These are phyloP conservation scores for Erebia aethiops DNA, from an alignment of 2,888 invertebrate species.

Conservation along the genomic window DNA sequence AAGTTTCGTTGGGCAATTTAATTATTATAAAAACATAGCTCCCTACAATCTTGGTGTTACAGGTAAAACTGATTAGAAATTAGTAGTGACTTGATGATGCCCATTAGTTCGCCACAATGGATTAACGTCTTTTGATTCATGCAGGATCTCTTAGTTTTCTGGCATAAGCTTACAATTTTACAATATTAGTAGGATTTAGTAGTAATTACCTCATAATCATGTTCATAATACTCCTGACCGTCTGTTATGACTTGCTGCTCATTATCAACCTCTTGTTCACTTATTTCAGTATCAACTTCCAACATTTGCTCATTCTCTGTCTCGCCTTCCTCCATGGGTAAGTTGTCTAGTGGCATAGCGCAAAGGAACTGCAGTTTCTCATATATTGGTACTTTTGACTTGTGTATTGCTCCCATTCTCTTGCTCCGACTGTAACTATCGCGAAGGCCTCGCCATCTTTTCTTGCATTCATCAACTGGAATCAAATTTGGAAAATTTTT, in stretches of 20 bases:
- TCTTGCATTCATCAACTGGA: conserved; percentile 82
- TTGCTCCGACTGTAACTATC: conserved; percentile 80
- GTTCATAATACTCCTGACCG: conserved; percentile 69
- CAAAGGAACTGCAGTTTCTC: conserved; percentile 69
- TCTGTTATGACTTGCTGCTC: conserved; percentile 58
- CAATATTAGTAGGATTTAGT: background rate
- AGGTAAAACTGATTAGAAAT: too few relatives aligned
- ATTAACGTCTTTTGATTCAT: too few relatives aligned
- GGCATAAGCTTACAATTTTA: too few relatives aligned
- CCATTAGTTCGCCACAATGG: too few relatives aligned
- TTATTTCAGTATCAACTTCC: conserved; percentile 12
- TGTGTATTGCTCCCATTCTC: conserved; percentile 66
- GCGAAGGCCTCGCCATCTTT: conserved; percentile 80
- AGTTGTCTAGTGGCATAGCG: conserved; percentile 48
- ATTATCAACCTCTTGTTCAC: conserved; percentile 21
- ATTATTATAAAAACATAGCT: too few relatives aligned
- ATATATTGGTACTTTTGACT: conserved; percentile 62
- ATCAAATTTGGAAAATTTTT: conserved; percentile 34
- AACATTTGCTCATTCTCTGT: conserved; percentile 11
- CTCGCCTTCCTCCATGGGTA: conserved; percentile 12
- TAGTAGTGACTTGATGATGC: too few relatives aligned
- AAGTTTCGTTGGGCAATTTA: too few relatives aligned
- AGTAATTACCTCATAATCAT: conserved; percentile 56
- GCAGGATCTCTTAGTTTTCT: too few relatives aligned
- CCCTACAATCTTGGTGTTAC: too few relatives aligned